These are phyloP conservation scores for Choristoneura fumiferana DNA, from an alignment of 1,140 invertebrate genomes.

Conservation along the genomic window DNA sequence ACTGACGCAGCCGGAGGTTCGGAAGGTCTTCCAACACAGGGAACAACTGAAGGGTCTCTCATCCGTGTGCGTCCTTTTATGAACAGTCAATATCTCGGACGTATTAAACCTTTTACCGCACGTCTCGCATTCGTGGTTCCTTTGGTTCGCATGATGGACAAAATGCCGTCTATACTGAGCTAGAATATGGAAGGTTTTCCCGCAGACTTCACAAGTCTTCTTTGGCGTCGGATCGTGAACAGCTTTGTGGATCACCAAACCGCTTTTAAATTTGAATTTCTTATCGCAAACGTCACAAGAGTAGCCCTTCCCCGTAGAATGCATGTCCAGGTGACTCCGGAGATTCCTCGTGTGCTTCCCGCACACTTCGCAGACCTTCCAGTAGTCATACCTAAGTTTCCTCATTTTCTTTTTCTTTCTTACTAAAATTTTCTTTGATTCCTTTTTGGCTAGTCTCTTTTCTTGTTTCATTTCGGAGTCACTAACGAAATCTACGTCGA, in stretches of 20 bases:
- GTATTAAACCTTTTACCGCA: slow-evolving; percentile 78
- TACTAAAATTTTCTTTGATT: slow-evolving; percentile 29
- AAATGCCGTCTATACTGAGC: slow-evolving; percentile 67
- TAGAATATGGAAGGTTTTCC: slow-evolving; percentile 68
- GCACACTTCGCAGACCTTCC: slow-evolving; percentile 74
- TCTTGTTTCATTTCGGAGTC: slow-evolving; percentile 28
- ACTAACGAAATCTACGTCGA: slow-evolving; percentile 27
- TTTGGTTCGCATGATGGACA: slow-evolving; percentile 71
- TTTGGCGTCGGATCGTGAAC: slow-evolving; percentile 70
- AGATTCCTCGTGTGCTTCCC: slow-evolving; percentile 70
- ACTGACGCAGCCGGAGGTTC: slow-evolving; percentile 70
- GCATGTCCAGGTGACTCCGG: slow-evolving; percentile 76
- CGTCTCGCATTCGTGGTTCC: slow-evolving; percentile 74
- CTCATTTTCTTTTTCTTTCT: slow-evolving; percentile 42
- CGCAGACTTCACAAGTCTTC: slow-evolving; percentile 73
- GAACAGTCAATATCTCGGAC: slow-evolving; percentile 81
- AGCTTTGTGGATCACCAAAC: slow-evolving; percentile 70
- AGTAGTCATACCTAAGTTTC: slow-evolving; percentile 64
- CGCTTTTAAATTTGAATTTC: slow-evolving; percentile 74
- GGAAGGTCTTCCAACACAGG: slow-evolving; percentile 77
- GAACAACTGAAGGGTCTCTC: slow-evolving; percentile 81
- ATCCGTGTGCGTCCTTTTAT: slow-evolving; percentile 86
- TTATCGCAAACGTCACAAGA: slow-evolving; percentile 79
- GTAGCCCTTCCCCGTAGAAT: slow-evolving; percentile 78
- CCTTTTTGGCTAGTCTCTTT: slow-evolving; percentile 34